Evolutionary conservation across 2,888 invertebrate genomes (phyloP), one percentile per base, ranked within the genome.

Genomic region (Ryuthela nishihirai): DNA sequence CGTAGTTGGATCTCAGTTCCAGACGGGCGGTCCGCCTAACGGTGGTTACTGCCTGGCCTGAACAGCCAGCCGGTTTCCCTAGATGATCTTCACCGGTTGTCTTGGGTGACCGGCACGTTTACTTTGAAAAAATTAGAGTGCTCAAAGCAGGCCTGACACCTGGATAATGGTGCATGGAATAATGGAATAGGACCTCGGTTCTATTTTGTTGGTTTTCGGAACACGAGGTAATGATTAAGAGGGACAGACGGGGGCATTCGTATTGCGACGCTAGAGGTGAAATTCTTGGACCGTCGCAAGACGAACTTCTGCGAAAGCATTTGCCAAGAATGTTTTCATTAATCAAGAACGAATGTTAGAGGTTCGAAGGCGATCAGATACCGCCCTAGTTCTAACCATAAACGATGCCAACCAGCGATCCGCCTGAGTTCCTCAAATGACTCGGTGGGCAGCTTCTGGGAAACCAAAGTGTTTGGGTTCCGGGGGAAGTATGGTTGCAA

Each of bases 21-120:
- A n/a, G n/a, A n/a, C n/a, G n/a, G n/a, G n/a, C n/a, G n/a, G n/a
- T n/a, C n/a, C n/a, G n/a, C n/a, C n/a, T n/a, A n/a, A n/a, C n/a
- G n/a, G n/a, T n/a, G n/a, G n/a, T n/a, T n/a, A n/a, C n/a, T n/a
- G n/a, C n/a, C n/a, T n/a, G n/a, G n/a, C n/a, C n/a, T n/a, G n/a
- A n/a, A n/a, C n/a, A n/a, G n/a, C n/a, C 29, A 29, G 39, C 39
- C 39, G 39, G 39, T 39, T 39, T 39, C 39, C n/a, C 39, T 41
- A 12, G 41, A 41, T 41, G 41, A 41, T 41, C 41, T 41, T 41
- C 41, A 41, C 41, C 41, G 41, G 41, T 41, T 41, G 41, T 41
- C 41, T 41, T 41, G 41, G 41, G 41, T 41, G 41, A 41, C 41
- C 41, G 41, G 25, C 41, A 41, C 23, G 41, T 41, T 41, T 41